phyloP scores from a whole-genome alignment of 2,888 invertebrate genomes.

The Tiphia femorata region DNA sequence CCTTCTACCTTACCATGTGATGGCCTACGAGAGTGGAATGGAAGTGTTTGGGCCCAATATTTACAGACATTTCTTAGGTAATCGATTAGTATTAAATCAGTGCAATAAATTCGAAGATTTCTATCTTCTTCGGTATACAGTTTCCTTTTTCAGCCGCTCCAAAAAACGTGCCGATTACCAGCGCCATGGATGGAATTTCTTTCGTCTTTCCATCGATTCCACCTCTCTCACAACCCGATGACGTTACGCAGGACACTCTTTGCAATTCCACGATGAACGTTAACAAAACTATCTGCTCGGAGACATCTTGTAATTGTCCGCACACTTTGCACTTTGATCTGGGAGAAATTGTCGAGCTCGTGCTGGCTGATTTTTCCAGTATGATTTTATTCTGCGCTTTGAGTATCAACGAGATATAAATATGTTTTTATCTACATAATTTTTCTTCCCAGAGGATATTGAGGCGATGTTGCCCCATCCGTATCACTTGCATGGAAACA shows the following conservation, averaged over 20 bases:
- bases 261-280: slow-evolving; percentile 83
- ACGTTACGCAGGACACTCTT: slow-evolving; percentile 80
- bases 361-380: slow-evolving; percentile 70
- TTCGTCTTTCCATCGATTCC: slow-evolving; percentile 82
- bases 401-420: background rate
- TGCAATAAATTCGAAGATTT: too few species aligned
- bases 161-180: slow-evolving; percentile 82
- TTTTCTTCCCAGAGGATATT: too few species aligned
- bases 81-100: too few species aligned
- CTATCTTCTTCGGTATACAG: too few species aligned
- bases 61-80: background rate
- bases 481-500: background rate
- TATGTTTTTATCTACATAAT: too few species aligned
- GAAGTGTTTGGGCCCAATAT: background rate
- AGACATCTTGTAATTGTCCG: slow-evolving; percentile 69
- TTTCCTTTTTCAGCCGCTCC: slow-evolving; percentile 80
- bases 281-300: slow-evolving; percentile 20
- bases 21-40: background rate
- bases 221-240: slow-evolving; percentile 83
- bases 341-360: slow-evolving; percentile 70
- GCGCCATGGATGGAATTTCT: slow-evolving; percentile 86
- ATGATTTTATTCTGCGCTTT: slow-evolving; percentile 4
- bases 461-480: slow-evolving; percentile 67
- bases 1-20: background rate
- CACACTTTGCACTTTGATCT: slow-evolving; percentile 67